phyloP scores from a whole-genome alignment of 2,888 invertebrate species.

The Cantharis lateralis region DNA sequence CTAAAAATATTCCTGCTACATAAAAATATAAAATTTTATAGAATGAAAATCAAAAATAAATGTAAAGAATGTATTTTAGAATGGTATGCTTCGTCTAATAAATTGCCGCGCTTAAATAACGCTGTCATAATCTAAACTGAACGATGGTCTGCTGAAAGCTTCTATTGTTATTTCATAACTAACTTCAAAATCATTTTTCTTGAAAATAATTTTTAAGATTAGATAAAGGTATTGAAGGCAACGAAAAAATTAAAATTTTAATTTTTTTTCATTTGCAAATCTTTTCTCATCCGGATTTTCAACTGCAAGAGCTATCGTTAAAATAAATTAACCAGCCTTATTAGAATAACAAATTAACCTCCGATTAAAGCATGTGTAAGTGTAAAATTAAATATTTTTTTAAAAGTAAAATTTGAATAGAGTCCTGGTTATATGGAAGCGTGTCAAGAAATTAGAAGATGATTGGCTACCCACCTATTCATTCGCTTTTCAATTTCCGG shows the following conservation, averaged over 20 bases:
- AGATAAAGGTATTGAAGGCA: neutral
- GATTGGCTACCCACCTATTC: slow-evolving; percentile 35
- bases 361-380: neutral
- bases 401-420: neutral
- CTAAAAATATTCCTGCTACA: neutral
- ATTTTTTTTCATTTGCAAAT: neutral
- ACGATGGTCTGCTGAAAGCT: neutral
- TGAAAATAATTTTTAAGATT: neutral
- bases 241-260: neutral
- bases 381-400: neutral
- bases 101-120: neutral
- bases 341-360: neutral
- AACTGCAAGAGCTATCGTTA: neutral
- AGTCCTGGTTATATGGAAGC: neutral
- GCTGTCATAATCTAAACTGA: neutral
- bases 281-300: neutral
- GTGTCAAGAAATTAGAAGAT: slow-evolving; percentile 40
- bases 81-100: neutral
- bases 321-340: neutral
- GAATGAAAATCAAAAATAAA: neutral
- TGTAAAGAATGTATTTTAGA: neutral
- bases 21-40: neutral
- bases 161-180: neutral
- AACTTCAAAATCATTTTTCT: neutral
- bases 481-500: slow-evolving; percentile 51